These are phyloP conservation scores for Drosophila tsacasi DNA, from an alignment of 1,140 invertebrate species.

Conservation along the genomic window DNA sequence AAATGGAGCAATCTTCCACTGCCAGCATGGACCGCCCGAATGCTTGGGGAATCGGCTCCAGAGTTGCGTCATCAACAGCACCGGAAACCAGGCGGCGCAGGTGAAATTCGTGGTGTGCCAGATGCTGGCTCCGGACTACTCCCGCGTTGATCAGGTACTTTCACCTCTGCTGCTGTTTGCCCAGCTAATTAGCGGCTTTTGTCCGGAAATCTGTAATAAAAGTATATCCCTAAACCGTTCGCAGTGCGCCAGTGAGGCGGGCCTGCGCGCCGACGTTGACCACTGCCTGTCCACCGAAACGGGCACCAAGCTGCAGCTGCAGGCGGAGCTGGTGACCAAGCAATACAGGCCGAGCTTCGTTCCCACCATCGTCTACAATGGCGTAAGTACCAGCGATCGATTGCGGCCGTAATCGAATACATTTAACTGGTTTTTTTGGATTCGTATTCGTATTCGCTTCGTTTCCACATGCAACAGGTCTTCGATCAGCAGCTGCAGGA, in stretches of 20 bases:
- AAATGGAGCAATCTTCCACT: conserved; percentile 87
- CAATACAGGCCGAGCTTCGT: conserved; percentile 86
- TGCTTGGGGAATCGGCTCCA: conserved; percentile 89
- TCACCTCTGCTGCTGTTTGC: conserved; percentile 27
- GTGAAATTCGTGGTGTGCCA: conserved; percentile 87
- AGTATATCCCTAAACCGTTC: conserved; percentile 7
- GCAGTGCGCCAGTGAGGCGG: conserved; percentile 86
- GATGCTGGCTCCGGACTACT: conserved; percentile 84
- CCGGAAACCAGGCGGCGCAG: conserved; percentile 80
- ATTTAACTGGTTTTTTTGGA: conserved; percentile 54
- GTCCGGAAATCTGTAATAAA: conserved; percentile 7
- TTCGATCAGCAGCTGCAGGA: conserved; percentile 82
- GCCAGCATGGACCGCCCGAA: conserved; percentile 89
- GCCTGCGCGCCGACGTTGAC: conserved; percentile 80
- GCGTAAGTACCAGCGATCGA: conserved; percentile 69
- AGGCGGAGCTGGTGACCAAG: conserved; percentile 86
- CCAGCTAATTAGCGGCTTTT: conserved; percentile 36
- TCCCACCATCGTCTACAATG: conserved; percentile 87
- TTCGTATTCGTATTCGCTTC: conserved; percentile 16
- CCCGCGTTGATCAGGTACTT: conserved; percentile 58
- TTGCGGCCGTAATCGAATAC: conserved; percentile 35
- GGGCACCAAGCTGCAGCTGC: conserved; percentile 86
- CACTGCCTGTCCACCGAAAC: conserved; percentile 82
- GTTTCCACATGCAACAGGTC: conserved; percentile 66
- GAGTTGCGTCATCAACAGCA: conserved; percentile 87